Base-by-base conservation (phyloP, 1,140 invertebrate species). In the Drosophila gunungcola region DNA sequence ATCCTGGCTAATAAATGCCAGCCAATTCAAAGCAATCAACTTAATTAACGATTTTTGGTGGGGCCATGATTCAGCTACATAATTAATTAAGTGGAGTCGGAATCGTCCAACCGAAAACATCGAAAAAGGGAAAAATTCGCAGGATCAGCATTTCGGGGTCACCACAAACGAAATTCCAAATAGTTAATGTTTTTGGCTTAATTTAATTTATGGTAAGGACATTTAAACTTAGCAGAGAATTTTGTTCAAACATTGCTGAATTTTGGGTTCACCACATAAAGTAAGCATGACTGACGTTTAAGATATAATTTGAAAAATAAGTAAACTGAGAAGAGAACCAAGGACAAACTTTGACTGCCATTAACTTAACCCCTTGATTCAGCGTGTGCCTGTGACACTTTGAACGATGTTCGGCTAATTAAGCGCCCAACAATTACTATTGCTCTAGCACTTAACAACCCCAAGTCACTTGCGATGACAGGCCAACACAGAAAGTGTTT, bases 1-100 rank as follows among this genome's bases (percentile, higher is more conserved):
- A 79, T 86, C 56, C 79, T 60, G 79, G 75, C 83, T 82, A 86
- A 82, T 78, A 89, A 89, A 88, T 88, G 73, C 73, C 79, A 84
- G 73, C 68, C 84, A 76, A 89, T 89, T 80, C 76, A 73, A 88
- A 80, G 84, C 83, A 88, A 88, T 88, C 83, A 89, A 89, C 61
- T 84, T 88, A 88, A 89, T 88, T 89, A 88, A 88, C 80, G 77
- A 78, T 84, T 89, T 88, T 88, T 84, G 67, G 67, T 49, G 64
- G 49, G 74, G 43, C 60, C 58, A 78, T 62, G 74, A 80, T 64
- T 73, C 60, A 65, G 57, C 83, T 86, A 88, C 79, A 86, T 86
- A 88, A 88, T 88, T 86, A 86, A 86, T 86, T 88, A 88, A 88
- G 68, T 67, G 34, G 55, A 49, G 36, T 73, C 39, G 34, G 42